These are phyloP conservation scores for Condylura cristata DNA, from an alignment of 2,113 vertebrate species.

Conservation along the genomic window DNA sequence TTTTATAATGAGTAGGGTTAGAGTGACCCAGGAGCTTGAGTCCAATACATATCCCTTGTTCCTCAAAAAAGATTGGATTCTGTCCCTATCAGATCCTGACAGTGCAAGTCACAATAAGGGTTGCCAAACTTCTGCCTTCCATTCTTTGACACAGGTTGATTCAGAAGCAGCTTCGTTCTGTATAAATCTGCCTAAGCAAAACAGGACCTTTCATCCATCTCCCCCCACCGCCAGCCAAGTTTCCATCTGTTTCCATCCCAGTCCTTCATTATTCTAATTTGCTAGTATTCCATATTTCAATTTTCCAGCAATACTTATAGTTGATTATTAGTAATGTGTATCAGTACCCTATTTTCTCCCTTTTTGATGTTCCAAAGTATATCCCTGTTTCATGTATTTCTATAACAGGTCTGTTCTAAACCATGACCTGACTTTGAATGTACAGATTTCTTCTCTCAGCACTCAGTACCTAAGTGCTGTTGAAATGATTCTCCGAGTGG, in stretches of 20 bases:
- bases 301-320: constrained; percentile 27
- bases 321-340: not conserved
- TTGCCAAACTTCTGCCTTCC: not conserved
- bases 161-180: not conserved
- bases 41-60: not conserved
- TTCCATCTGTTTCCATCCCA: not conserved
- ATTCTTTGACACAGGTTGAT: not conserved
- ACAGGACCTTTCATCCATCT: not conserved
- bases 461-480: too few relatives aligned
- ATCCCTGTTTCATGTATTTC: not conserved
- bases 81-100: not conserved
- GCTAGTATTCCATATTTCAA: not conserved
- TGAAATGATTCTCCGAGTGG: not conserved
- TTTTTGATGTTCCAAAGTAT: not conserved
- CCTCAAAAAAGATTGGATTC: not conserved
- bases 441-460: not conserved
- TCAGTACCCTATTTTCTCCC: not conserved
- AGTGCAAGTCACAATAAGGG: not conserved
- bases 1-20: not conserved
- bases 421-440: not conserved
- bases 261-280: not conserved
- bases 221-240: not conserved
- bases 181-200: not conserved
- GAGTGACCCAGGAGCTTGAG: not conserved
- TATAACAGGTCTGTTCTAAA: not conserved